Evolutionary conservation across 2,797 vertebrate genomes (phyloP).

Genomic region (Adelosebastes latens): DNA sequence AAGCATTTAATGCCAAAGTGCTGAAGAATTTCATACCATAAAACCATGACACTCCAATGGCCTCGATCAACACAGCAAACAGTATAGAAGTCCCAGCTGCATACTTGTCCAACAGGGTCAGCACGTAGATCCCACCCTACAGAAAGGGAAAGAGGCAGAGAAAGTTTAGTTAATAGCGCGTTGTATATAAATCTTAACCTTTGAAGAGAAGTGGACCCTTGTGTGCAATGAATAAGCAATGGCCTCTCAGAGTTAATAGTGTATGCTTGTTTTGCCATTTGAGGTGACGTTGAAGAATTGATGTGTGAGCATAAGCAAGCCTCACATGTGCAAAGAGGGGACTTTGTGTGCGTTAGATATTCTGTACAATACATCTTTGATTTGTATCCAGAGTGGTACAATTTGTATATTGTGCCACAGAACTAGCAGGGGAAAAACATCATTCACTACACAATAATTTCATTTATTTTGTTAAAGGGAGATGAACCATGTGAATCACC

Average conservation of each 20-base stretch:
- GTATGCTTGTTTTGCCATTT: neutral
- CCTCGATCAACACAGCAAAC: conserved; percentile 95
- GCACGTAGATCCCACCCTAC: conserved; percentile 96
- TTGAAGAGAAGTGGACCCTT: conserved; percentile 9
- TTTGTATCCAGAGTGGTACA: conserved; percentile 1
- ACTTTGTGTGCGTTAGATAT: neutral
- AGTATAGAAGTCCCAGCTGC: conserved; percentile 97
- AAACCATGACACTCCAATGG: conserved; percentile 99
- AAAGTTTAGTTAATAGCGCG: neutral
- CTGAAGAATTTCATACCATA: conserved; percentile 86
- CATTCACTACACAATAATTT: conserved; percentile 8
- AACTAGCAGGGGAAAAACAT: conserved; percentile 1
- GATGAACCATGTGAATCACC: conserved; percentile 33
- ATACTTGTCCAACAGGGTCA: conserved; percentile 94
- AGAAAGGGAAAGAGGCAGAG: conserved; percentile 7
- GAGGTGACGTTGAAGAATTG: neutral
- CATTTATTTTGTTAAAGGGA: conserved; percentile 26
- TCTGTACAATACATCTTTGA: neutral
- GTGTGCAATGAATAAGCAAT: neutral
- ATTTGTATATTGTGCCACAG: neutral
- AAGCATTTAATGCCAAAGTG: neutral
- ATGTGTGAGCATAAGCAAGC: neutral
- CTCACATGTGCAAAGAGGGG: neutral
- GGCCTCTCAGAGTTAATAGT: neutral
- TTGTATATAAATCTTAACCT: neutral